These are phyloP conservation scores for Mystacornis crossleyi DNA, from an alignment of 2,113 vertebrate genomes.

Conservation along the genomic window DNA sequence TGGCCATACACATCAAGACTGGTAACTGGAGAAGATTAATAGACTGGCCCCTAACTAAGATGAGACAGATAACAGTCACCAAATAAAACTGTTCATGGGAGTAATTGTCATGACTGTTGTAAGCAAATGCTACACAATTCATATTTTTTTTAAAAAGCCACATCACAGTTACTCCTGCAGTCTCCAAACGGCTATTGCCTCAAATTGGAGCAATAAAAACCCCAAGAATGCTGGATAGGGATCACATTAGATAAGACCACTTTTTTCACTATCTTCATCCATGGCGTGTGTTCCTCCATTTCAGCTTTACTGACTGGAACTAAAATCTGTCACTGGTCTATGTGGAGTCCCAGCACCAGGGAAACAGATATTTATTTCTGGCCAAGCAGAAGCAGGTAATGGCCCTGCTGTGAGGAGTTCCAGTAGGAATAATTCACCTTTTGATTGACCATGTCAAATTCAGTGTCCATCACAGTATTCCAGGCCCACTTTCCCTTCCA, in stretches of 20 bases:
- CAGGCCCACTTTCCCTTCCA: background rate
- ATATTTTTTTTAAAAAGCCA: background rate
- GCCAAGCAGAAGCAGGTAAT: background rate
- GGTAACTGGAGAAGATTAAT: background rate
- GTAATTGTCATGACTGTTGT: background rate
- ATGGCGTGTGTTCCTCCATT: background rate
- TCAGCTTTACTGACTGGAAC: background rate
- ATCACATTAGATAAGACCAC: background rate
- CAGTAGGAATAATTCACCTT: background rate
- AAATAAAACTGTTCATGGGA: background rate
- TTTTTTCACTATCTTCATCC: background rate
- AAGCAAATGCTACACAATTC: background rate
- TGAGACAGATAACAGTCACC: background rate
- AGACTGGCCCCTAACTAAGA: background rate
- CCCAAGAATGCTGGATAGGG: background rate
- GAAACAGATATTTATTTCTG: background rate
- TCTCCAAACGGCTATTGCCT: background rate
- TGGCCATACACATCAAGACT: background rate
- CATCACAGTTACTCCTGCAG: background rate
- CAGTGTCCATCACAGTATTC: accelerated
- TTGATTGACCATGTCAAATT: background rate
- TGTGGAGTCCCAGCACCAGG: background rate
- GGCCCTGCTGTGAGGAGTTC: background rate
- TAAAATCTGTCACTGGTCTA: background rate
- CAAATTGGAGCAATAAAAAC: background rate